A percentile compares a stretch with the other conserved stretches of the same genome.
These are phyloP conservation scores for Cephus spinipes DNA, from an alignment of 2,888 invertebrate genomes.

Conservation along the genomic window DNA sequence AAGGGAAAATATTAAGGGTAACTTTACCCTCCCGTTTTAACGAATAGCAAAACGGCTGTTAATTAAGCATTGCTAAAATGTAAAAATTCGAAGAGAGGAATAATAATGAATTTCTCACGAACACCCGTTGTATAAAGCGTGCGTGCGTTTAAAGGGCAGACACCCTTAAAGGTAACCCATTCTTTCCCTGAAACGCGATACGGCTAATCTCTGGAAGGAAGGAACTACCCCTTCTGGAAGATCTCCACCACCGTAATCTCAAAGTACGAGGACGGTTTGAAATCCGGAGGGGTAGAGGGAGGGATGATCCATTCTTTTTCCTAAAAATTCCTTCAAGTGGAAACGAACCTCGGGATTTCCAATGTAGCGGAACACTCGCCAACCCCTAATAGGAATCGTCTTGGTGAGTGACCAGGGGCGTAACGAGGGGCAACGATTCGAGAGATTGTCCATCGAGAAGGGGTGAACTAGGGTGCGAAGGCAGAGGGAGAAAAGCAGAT, in stretches of 20 bases:
- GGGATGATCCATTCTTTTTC: neutral
- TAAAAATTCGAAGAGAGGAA: neutral
- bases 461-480: neutral
- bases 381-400: neutral
- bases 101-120: neutral
- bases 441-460: neutral
- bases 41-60: neutral
- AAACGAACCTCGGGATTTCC: neutral
- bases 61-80: neutral
- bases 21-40: neutral
- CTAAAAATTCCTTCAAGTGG: neutral
- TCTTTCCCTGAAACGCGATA: neutral
- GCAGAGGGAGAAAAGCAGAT: neutral
- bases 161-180: neutral
- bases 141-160: neutral
- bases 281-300: neutral
- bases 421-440: conserved; percentile 6
- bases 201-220: neutral
- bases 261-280: neutral
- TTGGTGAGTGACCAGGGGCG: neutral
- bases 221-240: neutral
- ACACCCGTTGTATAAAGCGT: neutral
- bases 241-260: neutral
- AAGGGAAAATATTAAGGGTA: neutral
- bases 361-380: neutral